Base-by-base conservation (phyloP, 2,113 vertebrate species). In the Dinomys branickii region DNA sequence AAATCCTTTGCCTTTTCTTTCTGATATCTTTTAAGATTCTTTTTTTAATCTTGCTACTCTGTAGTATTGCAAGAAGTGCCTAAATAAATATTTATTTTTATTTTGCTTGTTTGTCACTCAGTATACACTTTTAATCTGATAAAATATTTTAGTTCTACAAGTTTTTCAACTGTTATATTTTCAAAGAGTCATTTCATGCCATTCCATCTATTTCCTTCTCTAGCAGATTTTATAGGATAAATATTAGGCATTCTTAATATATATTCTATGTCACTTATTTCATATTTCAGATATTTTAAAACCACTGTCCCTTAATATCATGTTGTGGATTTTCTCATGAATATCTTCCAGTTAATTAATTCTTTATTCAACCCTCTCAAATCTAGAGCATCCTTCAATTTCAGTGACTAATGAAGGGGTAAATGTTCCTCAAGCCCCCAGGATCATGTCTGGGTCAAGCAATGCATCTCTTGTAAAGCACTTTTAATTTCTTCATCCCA, bases 291-390 rank as follows among this genome's bases (percentile, higher is more conserved):
- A 81, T 88, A 88, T 63, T 93, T 95, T 88, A 13, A 85, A 88
- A 77, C n/a, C 2, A 65, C 20, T 84, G 5, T 94, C 28, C 14
- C 33, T 90, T 90, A 69, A 14, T 94, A 20, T 16, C 24, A 44
- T 89, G 24, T 82, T 35, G 24, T 93, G 22, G 38, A 65, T 95
- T 95, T 94, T 93, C 44, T 83, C 52, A 91, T 63, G 91, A 93
- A 89, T 94, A 88, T 88, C 56, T 94, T 94, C 61, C 41, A 81
- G 81, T 75, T 90, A 58, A 89, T 90, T 90, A 92, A 90, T 92
- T 87, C 26, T 89, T 94, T 47, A 92, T 94, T 94, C 26, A 88
- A 17, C 20, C 30, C 54, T 92, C 54, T 96, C 67, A 92, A 83
- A 47, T 82, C 6, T 35, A 87, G 54, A 81, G 8, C 20, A 88